Evolutionary conservation across 2,888 invertebrate species (phyloP).

Genomic region (Molorchus minor): DNA sequence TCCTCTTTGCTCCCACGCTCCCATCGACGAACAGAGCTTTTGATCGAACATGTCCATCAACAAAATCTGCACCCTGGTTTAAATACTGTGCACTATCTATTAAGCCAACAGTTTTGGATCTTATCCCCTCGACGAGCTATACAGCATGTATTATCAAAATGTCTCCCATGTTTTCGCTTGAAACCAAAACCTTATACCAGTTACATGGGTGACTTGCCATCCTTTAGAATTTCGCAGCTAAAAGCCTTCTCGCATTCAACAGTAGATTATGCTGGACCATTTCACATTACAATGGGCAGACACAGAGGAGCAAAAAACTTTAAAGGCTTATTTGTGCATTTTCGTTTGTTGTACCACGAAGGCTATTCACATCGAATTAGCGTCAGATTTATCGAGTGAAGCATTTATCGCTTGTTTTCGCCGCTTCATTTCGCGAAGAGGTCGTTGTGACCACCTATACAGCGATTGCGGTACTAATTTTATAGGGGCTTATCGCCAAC

Average conservation of each 20-base stretch:
- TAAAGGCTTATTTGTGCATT: constrained; percentile 34
- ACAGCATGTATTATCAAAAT: constrained; percentile 31
- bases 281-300: constrained; percentile 25
- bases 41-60: constrained; percentile 34
- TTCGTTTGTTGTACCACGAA: constrained; percentile 41
- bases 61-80: constrained; percentile 36
- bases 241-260: constrained; percentile 33
- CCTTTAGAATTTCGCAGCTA: constrained; percentile 19
- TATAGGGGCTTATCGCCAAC: background rate
- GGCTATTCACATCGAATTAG: constrained; percentile 41
- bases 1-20: constrained; percentile 32
- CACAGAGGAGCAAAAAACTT: constrained; percentile 23
- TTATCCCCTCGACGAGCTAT: constrained; percentile 33
- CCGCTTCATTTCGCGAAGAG: constrained; percentile 34
- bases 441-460: constrained; percentile 2
- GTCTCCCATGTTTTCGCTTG: constrained; percentile 39
- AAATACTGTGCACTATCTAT: constrained; percentile 30
- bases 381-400: constrained; percentile 34
- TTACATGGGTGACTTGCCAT: constrained; percentile 37
- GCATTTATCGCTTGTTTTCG: constrained; percentile 34
- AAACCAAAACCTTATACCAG: constrained; percentile 19
- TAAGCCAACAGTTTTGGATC: constrained; percentile 39
- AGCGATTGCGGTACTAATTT: background rate
- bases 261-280: constrained; percentile 42
- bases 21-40: constrained; percentile 33